phyloP scores from a whole-genome alignment of 2,113 vertebrate genomes.

The Chionomys nivalis region DNA sequence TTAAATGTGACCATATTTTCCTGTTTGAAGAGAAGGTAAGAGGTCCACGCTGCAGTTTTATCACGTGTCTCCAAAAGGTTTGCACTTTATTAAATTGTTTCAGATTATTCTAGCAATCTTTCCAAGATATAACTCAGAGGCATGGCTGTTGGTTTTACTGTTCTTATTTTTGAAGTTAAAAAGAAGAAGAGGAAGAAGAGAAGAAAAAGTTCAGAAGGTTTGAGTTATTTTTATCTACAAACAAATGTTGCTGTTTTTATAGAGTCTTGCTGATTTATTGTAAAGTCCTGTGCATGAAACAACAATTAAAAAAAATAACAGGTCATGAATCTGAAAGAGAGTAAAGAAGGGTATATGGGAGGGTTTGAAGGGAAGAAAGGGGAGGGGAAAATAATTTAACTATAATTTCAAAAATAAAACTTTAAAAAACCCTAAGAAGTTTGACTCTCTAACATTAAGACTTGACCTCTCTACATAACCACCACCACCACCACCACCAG shows the following conservation, averaged over 20 bases:
- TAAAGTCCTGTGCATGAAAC: background rate
- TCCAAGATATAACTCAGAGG: background rate
- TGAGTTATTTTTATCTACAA: slow-evolving; percentile 49
- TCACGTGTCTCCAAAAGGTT: background rate
- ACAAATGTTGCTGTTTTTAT: slow-evolving; percentile 15
- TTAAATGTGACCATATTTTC: slow-evolving; percentile 7
- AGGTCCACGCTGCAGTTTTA: background rate
- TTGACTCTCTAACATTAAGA: background rate
- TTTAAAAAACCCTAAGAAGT: background rate
- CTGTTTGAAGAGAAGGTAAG: slow-evolving; percentile 1
- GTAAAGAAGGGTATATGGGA: background rate
- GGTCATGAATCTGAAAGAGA: background rate
- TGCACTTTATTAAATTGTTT: slow-evolving; percentile 49
- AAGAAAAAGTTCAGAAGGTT: background rate
- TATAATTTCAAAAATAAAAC: background rate
- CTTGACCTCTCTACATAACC: background rate
- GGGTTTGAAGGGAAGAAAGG: background rate
- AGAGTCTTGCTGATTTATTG: slow-evolving; percentile 30
- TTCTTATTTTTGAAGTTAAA: slow-evolving; percentile 16
- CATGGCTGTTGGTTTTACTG: slow-evolving; percentile 35
- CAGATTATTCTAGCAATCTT: slow-evolving; percentile 3
- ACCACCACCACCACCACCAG: background rate
- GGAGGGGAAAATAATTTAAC: background rate
- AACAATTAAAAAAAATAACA: background rate
- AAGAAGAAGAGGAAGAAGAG: background rate